These are phyloP conservation scores for Bubo bubo DNA, from an alignment of 2,113 vertebrate genomes.

Conservation along the genomic window DNA sequence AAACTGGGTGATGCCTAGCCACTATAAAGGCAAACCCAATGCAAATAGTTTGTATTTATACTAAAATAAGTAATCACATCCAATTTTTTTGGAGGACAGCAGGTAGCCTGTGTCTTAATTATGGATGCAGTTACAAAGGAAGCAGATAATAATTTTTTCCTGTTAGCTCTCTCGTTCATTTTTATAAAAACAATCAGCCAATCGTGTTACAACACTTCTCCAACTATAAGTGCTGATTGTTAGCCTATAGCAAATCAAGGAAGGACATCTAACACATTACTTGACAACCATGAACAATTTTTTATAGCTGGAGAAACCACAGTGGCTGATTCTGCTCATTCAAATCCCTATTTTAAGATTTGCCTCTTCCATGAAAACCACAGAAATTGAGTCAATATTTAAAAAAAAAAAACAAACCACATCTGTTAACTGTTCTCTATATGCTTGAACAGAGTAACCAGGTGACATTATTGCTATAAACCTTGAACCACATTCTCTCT, in stretches of 20 bases:
- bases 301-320: neutral
- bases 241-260: neutral
- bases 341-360: neutral
- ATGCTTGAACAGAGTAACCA: neutral
- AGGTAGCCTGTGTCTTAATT: neutral
- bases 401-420: neutral
- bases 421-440: neutral
- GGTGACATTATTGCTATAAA: neutral
- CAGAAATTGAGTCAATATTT: neutral
- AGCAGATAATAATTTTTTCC: neutral
- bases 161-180: neutral
- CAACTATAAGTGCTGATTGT: neutral
- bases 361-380: neutral
- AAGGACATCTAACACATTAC: neutral
- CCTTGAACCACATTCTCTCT: neutral
- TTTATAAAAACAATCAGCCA: neutral
- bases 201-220: neutral
- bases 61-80: neutral
- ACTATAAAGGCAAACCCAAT: neutral
- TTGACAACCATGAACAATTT: neutral
- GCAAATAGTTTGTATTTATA: neutral
- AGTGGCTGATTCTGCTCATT: neutral
- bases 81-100: neutral
- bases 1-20: neutral
- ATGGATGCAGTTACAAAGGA: neutral